Evolutionary conservation across 2,113 vertebrate genomes (phyloP), one percentile per base, ranked within the genome.

Genomic region (Boulengeromyrus knoepffleri): DNA sequence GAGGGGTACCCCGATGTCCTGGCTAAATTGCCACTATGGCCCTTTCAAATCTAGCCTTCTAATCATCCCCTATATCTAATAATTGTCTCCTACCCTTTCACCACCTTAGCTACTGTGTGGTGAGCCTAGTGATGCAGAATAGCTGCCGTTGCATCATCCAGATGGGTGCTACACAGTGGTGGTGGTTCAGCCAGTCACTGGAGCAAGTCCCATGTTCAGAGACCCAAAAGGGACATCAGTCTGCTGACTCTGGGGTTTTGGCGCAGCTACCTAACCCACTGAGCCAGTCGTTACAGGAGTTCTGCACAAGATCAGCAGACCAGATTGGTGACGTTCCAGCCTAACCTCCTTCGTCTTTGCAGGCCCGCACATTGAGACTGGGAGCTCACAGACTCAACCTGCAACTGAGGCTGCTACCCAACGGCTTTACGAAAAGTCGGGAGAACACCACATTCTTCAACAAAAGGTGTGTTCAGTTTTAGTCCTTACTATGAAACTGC

Each of bases 361-460:
- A 89, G 89, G 89, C 13, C 3, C 58, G 53, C 39, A 2, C 27
- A 6, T 12, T 89, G 50, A 85, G n/a, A 42, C 77, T 46, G 15
- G 80, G 39, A 1, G 89, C 89, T 62, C n/a, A 12, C 39, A 45
- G 42, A 12, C 53, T 46, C 9, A 85, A 89, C 39, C 24, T 89
- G 77, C 31, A 52, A 0, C 53, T 89, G 42, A 62, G n/a, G 80
- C 39, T 89, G 13, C 52, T 89, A 2, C 89, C 89, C 15, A 84
- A n/a, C 1, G 80, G 77, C 21, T 89, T 89, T 42, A 62, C 77
- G 7, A 85, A 52, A 53, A 58, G 89, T 15, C 52, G 77, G 10
- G 89, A 89, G n/a, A 89, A 89, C 89, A 58, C 80, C 80, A 89
- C 89, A 2, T 85, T 36, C 80, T 89, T 46, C 89, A 56, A 47